Evolutionary conservation across 2,113 vertebrate species (phyloP), one percentile per base, ranked within the genome.

Genomic region (Channa argus): DNA sequence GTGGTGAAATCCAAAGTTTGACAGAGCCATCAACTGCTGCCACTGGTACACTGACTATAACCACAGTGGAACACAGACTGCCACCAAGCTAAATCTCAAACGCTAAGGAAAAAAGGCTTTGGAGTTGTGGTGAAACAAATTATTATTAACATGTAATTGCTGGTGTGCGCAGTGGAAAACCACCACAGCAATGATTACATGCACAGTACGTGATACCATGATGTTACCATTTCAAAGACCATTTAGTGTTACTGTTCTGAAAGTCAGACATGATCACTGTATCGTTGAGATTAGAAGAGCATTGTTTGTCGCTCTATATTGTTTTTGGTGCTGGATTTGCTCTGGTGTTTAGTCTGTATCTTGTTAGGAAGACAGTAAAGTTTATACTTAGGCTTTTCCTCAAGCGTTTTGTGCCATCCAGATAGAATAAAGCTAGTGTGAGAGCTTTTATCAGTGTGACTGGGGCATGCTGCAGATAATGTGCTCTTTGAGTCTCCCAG

Each of bases 391-490:
- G 9, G 66, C 38, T 47, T 53, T 63, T 58, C 34, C 9, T 47
- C 33, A 12, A 59, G 71, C 68, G 65, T 2, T 15, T 46, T 46
- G 61, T 65, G 53, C 37, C 71, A 49, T 79, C 52, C 77, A 69
- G 81, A 89, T 80, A 63, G 14, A 61, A 77, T 83, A 74, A 49
- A 39, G 51, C 55, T 3, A 1, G 79, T 53, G 67, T 64, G 46
- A 47, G 55, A 62, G 65, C 43, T 77, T 83, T 64, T 4, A 77
- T 76, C 77, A 41, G 47, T 39, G 60, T 53, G 59, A 34, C 50
- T 63, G 69, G 66, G n/a, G 77, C 86, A 45, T 53, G 79, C n/a
- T 62, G 60, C 6, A 59, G 80, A 79, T 81, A 52, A 65, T 41
- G 4, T 76, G 75, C 82, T 80, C 59, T 50, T 68, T 86, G 68